Evolutionary conservation across 2,113 vertebrate genomes (phyloP), one percentile per base, ranked within the genome.

Genomic region (Accipiter cooperii): DNA sequence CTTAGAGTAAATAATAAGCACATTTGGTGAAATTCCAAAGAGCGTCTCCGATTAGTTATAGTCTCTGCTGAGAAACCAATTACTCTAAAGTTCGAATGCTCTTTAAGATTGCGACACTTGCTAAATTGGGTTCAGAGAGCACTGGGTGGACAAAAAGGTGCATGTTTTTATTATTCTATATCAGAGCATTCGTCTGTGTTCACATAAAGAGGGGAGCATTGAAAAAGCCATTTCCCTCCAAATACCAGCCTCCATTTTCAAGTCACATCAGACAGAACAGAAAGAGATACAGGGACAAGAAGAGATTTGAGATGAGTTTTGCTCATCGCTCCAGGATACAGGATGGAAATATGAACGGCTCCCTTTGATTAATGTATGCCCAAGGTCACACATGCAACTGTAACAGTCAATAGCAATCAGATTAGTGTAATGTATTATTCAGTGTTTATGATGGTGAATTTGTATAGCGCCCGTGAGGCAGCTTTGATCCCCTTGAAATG

Each of bases 391-490:
- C 84, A 78, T 46, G 79, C 95, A 46, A 95, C 91, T 96, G 84
- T 87, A 90, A 25, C 90, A 95, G 96, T 97, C 97, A 96, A 97
- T 97, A 97, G 89, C 93, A 97, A 97, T 97, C 94, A 95, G 97
- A 97, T 98, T 97, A 96, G 91, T 49, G 94, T 83, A 71, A 97
- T 98, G 97, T 97, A 97, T 98, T 97, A 97, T 98, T 98, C 96
- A 98, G 97, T 94, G 92, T 96, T 97, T 96, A 97, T 95, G 95
- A 95, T 91, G 91, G 94, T 55, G 94, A 90, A 97, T 97, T 96
- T 96, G 96, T 97, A 74, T 94, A 95, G 94, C 1, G 85, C 94
- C 87, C 47, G 22, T 60, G 91, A 96, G 94, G 95, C 93, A 87
- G 94, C 85, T 93, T 93, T 87, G 93, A 96, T 96, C 97, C 91